Conservation (phyloP, 1,140 invertebrate species). For the Bombus fervidus region DNA sequence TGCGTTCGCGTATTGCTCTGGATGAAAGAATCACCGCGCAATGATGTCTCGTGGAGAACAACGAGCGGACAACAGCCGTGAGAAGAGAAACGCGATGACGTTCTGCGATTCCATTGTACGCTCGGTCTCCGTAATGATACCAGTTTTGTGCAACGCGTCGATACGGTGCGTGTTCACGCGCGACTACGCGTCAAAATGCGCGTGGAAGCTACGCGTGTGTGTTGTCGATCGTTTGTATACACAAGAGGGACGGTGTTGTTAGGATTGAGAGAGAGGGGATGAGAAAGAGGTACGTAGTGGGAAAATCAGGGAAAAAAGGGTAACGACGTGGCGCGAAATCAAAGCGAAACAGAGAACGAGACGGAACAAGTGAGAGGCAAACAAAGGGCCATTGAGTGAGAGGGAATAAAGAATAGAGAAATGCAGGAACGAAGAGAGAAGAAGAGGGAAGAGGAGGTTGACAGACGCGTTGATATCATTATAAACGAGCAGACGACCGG, state of each 20-base stretch:
- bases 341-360: conserved; percentile 6
- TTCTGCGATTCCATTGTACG: conserved; percentile 48
- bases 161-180: conserved; percentile 22
- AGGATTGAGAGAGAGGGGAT: neutral
- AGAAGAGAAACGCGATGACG: conserved; percentile 15
- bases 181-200: conserved; percentile 41
- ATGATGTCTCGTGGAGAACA: neutral
- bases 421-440: too few species aligned
- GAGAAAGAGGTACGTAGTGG: neutral
- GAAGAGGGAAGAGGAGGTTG: conserved; percentile 2
- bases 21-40: neutral
- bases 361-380: neutral
- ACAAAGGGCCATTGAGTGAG: conserved; percentile 30
- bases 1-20: neutral
- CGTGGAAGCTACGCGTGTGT: conserved; percentile 5
- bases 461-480: conserved; percentile 71
- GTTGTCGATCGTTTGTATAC: conserved; percentile 41
- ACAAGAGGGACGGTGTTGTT: neutral
- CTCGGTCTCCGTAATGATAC: conserved; percentile 51
- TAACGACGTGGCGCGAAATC: conserved; percentile 28
- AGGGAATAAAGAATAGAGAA: neutral
- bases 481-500: conserved; percentile 72
- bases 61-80: too few species aligned
- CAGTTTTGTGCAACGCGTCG: conserved; percentile 29
- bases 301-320: conserved; percentile 20